Conservation (phyloP, 92 coral and sea anemone genomes). For the Montipora capitata region DNA sequence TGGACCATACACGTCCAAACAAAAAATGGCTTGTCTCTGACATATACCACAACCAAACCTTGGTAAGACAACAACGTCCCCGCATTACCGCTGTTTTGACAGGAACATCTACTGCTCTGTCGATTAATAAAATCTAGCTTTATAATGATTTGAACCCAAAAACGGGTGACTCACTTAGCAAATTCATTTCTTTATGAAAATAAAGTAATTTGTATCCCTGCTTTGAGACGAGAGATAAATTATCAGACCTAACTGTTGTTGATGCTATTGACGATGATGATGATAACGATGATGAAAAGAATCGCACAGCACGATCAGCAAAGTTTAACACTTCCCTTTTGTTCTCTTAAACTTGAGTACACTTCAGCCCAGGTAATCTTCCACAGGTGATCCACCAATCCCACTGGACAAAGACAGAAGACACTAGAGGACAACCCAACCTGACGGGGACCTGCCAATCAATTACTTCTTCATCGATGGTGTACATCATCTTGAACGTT, state of each 20-base stretch:
- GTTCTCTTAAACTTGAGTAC: conserved; percentile 76
- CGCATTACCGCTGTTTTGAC: no score
- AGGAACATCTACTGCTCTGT: background rate
- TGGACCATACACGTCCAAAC: no score
- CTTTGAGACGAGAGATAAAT: background rate
- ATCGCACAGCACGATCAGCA: background rate
- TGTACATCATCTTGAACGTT: conserved; percentile 73
- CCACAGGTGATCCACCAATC: conserved; percentile 98
- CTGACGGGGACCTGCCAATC: conserved; percentile 63
- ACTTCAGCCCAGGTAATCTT: conserved; percentile 75
- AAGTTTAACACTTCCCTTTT: background rate
- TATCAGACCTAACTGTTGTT: background rate
- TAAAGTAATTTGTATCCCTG: background rate
- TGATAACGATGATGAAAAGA: background rate
- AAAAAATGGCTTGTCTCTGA: no score
- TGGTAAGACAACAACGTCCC: no score
- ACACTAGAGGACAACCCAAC: conserved; percentile 93
- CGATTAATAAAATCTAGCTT: no score
- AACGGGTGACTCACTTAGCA: no score
- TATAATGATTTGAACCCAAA: no score
- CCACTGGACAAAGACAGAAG: conserved; percentile 94
- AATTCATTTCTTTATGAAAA: no score
- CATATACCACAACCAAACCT: no score
- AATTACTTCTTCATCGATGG: conserved; percentile 39
- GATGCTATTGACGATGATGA: background rate